Percentiles rank a stretch among this genome's conserved stretches.
phyloP scores from a whole-genome alignment of 2,797 vertebrate genomes.

The Zalophus californianus region DNA sequence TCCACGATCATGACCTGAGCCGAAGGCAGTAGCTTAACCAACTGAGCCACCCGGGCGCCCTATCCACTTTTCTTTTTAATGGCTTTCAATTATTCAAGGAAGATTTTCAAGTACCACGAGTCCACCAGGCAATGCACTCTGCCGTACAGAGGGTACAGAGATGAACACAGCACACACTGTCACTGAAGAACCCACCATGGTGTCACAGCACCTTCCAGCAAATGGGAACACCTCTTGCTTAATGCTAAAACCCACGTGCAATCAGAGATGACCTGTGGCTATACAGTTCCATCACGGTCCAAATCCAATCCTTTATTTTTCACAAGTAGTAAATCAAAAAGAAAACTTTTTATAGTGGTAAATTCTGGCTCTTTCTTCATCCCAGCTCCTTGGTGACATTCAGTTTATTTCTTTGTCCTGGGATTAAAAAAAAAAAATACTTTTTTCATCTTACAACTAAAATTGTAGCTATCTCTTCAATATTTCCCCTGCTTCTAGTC shows the following conservation, averaged over 20 bases:
- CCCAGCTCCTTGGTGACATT: not conserved
- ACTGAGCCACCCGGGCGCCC: too few species aligned
- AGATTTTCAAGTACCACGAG: not conserved
- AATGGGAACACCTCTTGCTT: not conserved
- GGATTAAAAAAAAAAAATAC: constrained; percentile 16
- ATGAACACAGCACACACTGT: too few species aligned
- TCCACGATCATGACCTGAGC: too few species aligned
- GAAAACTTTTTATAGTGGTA: not conserved
- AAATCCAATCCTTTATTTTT: not conserved
- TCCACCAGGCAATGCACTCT: not conserved
- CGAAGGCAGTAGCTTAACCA: too few species aligned
- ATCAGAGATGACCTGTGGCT: not conserved
- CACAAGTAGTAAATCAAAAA: constrained; percentile 10
- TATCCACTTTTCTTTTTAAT: not conserved
- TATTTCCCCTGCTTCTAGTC: not conserved
- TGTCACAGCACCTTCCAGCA: not conserved
- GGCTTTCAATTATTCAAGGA: not conserved
- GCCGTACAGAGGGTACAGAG: not conserved
- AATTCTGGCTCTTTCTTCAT: constrained; percentile 30
- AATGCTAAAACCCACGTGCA: not conserved
- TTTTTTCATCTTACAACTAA: not conserved
- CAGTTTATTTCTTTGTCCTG: not conserved
- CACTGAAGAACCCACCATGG: not conserved
- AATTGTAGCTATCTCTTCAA: not conserved
- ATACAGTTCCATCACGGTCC: not conserved